Conservation (phyloP, 2,113 vertebrate genomes). For the Phaethon lepturus region DNA sequence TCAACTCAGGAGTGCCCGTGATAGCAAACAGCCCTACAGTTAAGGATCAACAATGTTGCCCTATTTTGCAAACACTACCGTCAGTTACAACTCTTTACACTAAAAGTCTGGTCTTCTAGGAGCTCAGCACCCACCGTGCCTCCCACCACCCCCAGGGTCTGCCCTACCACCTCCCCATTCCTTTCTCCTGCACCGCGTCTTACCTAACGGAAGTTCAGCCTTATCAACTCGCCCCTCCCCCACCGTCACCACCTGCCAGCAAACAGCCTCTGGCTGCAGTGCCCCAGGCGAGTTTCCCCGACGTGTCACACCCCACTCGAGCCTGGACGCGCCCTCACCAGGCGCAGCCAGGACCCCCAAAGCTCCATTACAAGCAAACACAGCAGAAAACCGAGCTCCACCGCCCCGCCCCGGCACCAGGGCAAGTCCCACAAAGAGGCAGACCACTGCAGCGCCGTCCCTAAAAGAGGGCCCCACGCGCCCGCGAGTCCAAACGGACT, state of each 20-base stretch:
- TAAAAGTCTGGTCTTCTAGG: background rate
- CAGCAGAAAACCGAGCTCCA: rapidly evolving
- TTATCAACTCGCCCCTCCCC: background rate
- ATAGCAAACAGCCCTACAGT: rapidly evolving
- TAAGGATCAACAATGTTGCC: rapidly evolving
- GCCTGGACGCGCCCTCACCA: background rate
- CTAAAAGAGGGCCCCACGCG: rapidly evolving
- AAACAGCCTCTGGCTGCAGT: background rate
- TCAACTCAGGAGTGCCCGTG: rapidly evolving
- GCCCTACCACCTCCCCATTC: too few relatives aligned
- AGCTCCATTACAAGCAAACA: background rate
- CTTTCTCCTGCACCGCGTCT: background rate
- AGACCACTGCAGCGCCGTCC: rapidly evolving
- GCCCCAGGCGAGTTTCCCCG: rapidly evolving
- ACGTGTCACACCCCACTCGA: background rate
- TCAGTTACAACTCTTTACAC: background rate
- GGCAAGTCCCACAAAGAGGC: too few relatives aligned
- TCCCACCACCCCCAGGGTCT: too few relatives aligned
- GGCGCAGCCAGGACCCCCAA: rapidly evolving
- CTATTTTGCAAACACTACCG: rapidly evolving
- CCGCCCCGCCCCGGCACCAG: rapidly evolving
- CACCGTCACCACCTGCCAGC: background rate
- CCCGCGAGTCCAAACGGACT: rapidly evolving
- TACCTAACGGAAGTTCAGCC: background rate
- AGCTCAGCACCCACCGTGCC: background rate